Base-by-base conservation (phyloP, 92 coral and sea anemone species). In the Galaxea fascicularis region DNA sequence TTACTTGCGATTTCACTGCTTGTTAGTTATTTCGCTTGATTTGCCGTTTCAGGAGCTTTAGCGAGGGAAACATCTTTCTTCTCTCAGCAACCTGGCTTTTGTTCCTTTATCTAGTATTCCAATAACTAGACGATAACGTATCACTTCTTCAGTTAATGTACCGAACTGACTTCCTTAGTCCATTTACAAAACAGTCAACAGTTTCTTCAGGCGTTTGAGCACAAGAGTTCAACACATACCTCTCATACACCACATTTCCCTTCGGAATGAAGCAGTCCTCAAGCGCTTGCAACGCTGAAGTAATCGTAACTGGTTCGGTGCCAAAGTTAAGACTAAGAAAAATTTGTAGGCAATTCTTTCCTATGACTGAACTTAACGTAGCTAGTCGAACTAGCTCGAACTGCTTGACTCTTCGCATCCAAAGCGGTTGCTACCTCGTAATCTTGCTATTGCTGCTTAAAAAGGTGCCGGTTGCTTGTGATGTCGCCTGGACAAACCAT, bases 61-160 rank as follows among this genome's bases (percentile, higher is more conserved):
- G 65, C 79, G 44, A 91, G 16, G 15, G 89, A 71, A 41, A 87
- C 56, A 70, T 54, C 82, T 69, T 88, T 65, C 69, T 91, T n/a
- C 80, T 26, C 82, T 65, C 30, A 87, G 95, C 65, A 88, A 56
- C 71, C 90, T 73, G 14, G 71, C 86, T 67, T 87, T 89, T 46
- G 74, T 71, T n/a, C 45, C 75, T 18, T 71, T 68, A 77, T 85
- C 90, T 39, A 26, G 39, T 24, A 84, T 74, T 20, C 94, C 91
- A 44, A 53, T 53, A 16, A 86, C 82, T 24, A 90, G 25, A 52
- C 90, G 18, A 54, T 86, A 90, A n/a, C 88, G 88, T 11, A 86
- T 82, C 68, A 90, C 68, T 56, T 82, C 77, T 70, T 72, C 82
- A 79, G 89, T 76, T 74, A 73, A 80, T 25, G 81, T 79, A 15